Percentiles rank a stretch among this genome's conserved stretches.
Evolutionary conservation across 2,888 invertebrate genomes (phyloP).

Genomic region (Drosophila sordidapex): DNA sequence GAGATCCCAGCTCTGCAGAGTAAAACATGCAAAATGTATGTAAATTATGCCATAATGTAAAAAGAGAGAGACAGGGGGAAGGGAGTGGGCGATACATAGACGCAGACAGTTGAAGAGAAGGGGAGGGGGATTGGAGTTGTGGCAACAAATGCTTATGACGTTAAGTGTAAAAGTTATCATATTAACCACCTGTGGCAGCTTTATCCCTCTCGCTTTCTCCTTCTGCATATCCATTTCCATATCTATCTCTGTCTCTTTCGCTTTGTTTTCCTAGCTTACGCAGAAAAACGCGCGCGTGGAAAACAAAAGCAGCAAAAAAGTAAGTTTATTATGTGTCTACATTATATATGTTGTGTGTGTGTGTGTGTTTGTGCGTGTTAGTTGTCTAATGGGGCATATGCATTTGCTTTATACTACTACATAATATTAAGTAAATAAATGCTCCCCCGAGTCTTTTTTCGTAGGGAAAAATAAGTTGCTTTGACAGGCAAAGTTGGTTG

Average conservation of each 20-base stretch:
- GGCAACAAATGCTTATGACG: constrained; percentile 53
- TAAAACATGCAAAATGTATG: constrained; percentile 77
- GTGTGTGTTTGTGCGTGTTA: constrained; percentile 22
- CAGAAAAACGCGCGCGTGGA: constrained; percentile 24
- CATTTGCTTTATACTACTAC: constrained; percentile 57
- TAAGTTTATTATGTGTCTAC: constrained; percentile 63
- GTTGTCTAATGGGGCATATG: constrained; percentile 74
- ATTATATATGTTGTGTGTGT: constrained; percentile 8
- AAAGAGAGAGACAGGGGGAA: too few species aligned
- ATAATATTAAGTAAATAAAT: constrained; percentile 75
- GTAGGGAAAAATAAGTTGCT: constrained; percentile 58
- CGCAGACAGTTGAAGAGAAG: neutral
- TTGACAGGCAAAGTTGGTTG: constrained; percentile 56
- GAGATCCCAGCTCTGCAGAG: constrained; percentile 28
- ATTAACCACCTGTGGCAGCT: constrained; percentile 74
- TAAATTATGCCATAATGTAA: constrained; percentile 64
- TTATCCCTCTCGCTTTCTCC: neutral
- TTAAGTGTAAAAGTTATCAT: constrained; percentile 74
- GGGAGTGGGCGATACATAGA: constrained; percentile 10
- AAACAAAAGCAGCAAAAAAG: constrained; percentile 33
- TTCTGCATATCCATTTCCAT: neutral
- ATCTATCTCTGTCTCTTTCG: neutral
- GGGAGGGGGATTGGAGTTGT: too few species aligned
- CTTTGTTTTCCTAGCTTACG: constrained; percentile 10
- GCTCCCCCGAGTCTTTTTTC: constrained; percentile 19